A percentile compares a stretch with the other conserved stretches of the same genome.
Conservation (phyloP, 2,113 vertebrate species). For the Bombycilla garrulus region DNA sequence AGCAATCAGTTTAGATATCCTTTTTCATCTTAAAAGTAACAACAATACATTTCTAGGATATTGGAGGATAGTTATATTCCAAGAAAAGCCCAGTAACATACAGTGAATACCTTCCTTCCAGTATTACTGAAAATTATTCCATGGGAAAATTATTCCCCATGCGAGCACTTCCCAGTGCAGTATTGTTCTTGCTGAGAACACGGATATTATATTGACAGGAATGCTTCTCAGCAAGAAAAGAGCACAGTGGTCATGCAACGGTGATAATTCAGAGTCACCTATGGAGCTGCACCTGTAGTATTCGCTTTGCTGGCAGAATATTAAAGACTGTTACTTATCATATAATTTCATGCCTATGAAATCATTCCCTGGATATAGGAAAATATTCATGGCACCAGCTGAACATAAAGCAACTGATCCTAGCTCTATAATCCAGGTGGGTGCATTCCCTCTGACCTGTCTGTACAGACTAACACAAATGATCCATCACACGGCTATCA, state of each 20-base stretch:
- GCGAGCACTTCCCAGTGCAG: background rate
- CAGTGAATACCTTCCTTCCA: background rate
- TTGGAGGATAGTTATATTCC: background rate
- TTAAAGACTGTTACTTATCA: background rate
- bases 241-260: background rate
- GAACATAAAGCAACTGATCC: background rate
- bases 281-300: background rate
- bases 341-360: background rate
- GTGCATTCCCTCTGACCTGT: background rate
- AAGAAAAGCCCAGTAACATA: background rate
- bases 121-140: constrained; percentile 42
- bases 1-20: background rate
- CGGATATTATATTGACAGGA: background rate
- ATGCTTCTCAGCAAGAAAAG: background rate
- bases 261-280: constrained; percentile 24
- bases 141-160: background rate
- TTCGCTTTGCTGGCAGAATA: background rate
- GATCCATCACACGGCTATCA: background rate
- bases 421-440: background rate
- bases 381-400: background rate
- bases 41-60: background rate
- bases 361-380: background rate
- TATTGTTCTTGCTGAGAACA: background rate
- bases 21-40: background rate
- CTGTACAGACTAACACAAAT: background rate